These are phyloP conservation scores for Orchestes rusci DNA, from an alignment of 2,888 invertebrate species.

Conservation along the genomic window DNA sequence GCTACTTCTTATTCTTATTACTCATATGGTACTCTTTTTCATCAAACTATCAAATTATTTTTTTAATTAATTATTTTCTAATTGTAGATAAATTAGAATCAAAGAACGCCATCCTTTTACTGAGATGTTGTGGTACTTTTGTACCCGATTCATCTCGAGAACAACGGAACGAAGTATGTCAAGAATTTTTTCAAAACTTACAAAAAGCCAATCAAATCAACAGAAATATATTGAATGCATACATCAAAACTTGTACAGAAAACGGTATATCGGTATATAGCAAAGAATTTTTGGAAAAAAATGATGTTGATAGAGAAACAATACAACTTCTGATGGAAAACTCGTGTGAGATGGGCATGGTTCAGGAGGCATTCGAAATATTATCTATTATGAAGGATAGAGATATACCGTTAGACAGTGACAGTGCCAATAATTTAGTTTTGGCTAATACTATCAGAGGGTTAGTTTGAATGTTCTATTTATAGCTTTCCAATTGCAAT, in stretches of 20 bases:
- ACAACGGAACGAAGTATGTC: slow-evolving; percentile 47
- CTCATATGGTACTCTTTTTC: no score
- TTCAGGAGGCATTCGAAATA: slow-evolving; percentile 51
- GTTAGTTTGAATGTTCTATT: slow-evolving; percentile 36
- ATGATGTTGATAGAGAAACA: slow-evolving; percentile 47
- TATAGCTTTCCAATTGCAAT: slow-evolving; percentile 1
- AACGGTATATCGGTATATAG: slow-evolving; percentile 47
- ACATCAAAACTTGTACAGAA: slow-evolving; percentile 53
- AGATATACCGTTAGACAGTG: slow-evolving; percentile 49
- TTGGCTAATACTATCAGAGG: slow-evolving; percentile 52
- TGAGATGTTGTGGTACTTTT: slow-evolving; percentile 51
- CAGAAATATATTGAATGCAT: slow-evolving; percentile 50
- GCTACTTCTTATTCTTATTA: neutral
- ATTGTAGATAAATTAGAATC: slow-evolving; percentile 37
- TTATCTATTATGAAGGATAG: slow-evolving; percentile 54
- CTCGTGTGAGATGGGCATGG: slow-evolving; percentile 52
- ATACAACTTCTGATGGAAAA: slow-evolving; percentile 52
- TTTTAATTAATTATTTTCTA: no score
- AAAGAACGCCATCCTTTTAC: slow-evolving; percentile 46
- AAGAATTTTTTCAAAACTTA: slow-evolving; percentile 51
- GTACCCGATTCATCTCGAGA: slow-evolving; percentile 47
- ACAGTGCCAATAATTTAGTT: slow-evolving; percentile 54
- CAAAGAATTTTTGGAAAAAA: slow-evolving; percentile 44
- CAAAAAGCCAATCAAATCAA: slow-evolving; percentile 44
- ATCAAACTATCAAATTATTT: no score